These are phyloP conservation scores for Danio kyathit DNA, from an alignment of 2,797 vertebrate species.

Conservation along the genomic window DNA sequence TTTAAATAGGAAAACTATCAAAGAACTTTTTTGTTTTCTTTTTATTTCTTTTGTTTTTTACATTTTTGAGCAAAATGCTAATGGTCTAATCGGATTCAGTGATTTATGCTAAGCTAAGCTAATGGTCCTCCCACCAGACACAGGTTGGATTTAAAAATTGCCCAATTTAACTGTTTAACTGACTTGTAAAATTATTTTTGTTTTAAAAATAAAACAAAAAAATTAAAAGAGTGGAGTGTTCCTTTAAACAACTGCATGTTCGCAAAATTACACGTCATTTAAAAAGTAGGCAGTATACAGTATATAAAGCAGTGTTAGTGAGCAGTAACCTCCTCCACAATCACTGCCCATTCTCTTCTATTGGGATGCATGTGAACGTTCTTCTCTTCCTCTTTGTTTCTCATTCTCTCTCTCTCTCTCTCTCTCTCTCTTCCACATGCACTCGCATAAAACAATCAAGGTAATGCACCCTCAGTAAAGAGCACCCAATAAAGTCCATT, in stretches of 20 bases:
- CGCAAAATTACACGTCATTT: not conserved
- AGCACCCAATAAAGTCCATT: conserved; percentile 80
- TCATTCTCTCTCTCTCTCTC: not conserved
- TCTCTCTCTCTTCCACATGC: not conserved
- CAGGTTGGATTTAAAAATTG: no score
- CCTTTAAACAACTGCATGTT: not conserved
- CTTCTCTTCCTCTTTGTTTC: conserved; percentile 3
- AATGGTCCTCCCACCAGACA: no score
- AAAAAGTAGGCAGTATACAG: not conserved
- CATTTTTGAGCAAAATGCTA: no score
- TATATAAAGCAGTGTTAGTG: not conserved
- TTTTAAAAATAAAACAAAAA: no score
- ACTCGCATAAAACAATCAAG: conserved; percentile 73
- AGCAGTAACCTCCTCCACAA: not conserved
- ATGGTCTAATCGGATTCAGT: no score
- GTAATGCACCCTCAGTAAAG: conserved; percentile 80
- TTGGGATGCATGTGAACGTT: not conserved
- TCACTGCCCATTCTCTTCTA: not conserved
- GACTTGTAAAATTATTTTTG: no score
- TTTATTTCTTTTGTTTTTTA: no score
- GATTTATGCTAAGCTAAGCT: no score
- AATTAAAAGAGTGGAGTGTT: no score
- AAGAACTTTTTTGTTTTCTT: no score
- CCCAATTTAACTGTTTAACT: no score
- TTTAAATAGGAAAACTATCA: no score